Percentiles rank a stretch among this genome's conserved stretches.
Evolutionary conservation across 2,888 invertebrate genomes (phyloP).

Genomic region (Diploptera punctata): DNA sequence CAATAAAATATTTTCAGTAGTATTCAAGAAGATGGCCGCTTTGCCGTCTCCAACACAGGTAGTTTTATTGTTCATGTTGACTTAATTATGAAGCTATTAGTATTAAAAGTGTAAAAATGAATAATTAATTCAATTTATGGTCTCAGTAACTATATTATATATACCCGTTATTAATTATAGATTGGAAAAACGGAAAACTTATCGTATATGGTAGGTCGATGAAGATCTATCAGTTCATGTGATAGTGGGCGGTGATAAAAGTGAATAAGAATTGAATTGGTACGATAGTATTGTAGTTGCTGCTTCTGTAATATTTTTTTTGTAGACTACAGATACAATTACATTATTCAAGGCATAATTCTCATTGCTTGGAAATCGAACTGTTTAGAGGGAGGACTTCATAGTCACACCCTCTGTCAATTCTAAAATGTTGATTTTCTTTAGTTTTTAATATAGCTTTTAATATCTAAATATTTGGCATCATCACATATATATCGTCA

Average conservation of each 20-base stretch:
- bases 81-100: background rate
- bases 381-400: too few species aligned
- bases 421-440: background rate
- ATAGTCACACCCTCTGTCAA: constrained; percentile 6
- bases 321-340: too few species aligned
- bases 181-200: too few species aligned
- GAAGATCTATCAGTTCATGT: constrained; percentile 13
- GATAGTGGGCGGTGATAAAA: constrained; percentile 8
- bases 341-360: too few species aligned
- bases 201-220: background rate
- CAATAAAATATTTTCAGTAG: constrained; percentile 39
- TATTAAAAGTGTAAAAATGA: background rate
- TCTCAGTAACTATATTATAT: too few species aligned
- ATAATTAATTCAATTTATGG: background rate
- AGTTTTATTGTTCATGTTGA: constrained; percentile 51
- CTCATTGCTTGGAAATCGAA: too few species aligned
- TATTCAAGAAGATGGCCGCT: constrained; percentile 74
- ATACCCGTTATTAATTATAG: too few species aligned
- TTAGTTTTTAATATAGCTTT: too few species aligned
- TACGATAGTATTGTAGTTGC: background rate
- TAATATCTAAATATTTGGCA: too few species aligned
- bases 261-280: background rate
- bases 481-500: too few species aligned
- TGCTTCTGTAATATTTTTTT: background rate
- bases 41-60: constrained; percentile 87